Evolutionary conservation across 2,797 vertebrate species (phyloP), one percentile per base, ranked within the genome.

Genomic region (Anas bernieri): DNA sequence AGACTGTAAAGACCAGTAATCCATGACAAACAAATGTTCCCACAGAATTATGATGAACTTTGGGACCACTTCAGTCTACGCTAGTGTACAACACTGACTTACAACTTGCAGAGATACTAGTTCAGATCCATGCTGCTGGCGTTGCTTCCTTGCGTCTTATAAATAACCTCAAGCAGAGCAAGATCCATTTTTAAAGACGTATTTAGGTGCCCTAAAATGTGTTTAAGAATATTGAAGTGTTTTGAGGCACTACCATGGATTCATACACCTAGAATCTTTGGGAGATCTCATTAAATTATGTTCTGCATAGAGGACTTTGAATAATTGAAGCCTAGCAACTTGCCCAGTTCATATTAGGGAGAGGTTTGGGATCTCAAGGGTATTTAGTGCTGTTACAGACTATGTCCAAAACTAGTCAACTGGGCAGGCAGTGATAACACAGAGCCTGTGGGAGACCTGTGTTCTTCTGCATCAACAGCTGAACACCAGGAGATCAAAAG

Each of bases 111-210:
- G 33, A 73, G 13, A 37, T 26, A 21, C 3, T 18, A 25, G 3
- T 3, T 46, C 33, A 31, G 2, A 6, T 61, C 25, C 7, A 12
- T 0, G 0, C 16, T 69, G 37, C 33, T 52, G 41, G 9, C 6
- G 4, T 33, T 45, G 7, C 8, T 41, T 59, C 17, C 13, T 62
- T n/a, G 5, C 17, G 23, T 73, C 25, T 58, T 50, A 59, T 12
- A 41, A 76, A 77, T 21, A 31, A 4, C 28, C 20, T 6, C 10
- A 37, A 1, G 2, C 4, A 58, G 28, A 63, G 4, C 2, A 70
- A 74, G 15, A 23, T 66, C 8, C 2, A 25, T 30, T 85, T 86
- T 55, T 33, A 82, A 69, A 55, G 41, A 17, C 5, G 13, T 59
- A 21, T 6, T 48, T 48, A n/a, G 9, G 8, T 41, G 22, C 11